phyloP scores from a whole-genome alignment of 1,140 invertebrate species.

The Parapsyche elsis region DNA sequence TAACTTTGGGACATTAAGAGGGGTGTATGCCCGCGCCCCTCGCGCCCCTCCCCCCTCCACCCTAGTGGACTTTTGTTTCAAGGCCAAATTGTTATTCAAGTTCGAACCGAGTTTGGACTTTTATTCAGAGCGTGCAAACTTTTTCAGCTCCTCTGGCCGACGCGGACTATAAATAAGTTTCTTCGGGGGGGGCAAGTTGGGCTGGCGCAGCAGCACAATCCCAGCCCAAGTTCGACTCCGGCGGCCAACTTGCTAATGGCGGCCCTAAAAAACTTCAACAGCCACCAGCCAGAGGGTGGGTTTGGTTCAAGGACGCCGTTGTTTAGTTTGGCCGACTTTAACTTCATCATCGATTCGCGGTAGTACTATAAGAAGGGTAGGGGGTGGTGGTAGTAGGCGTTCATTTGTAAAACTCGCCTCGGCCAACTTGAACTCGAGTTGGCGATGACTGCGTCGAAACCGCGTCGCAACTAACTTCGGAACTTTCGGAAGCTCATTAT shows the following conservation, averaged over 20 bases:
- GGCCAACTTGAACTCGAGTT: neutral
- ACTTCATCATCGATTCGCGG: conserved; percentile 53
- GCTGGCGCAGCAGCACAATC: conserved; percentile 49
- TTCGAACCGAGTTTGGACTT: conserved; percentile 55
- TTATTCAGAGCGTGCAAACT: conserved; percentile 52
- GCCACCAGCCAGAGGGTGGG: neutral
- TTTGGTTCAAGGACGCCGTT: conserved; percentile 50
- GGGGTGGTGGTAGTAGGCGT: neutral
- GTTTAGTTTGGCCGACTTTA: conserved; percentile 54
- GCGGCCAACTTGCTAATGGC: conserved; percentile 55
- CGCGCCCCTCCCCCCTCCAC: neutral
- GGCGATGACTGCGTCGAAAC: conserved; percentile 19
- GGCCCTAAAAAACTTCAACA: conserved; percentile 51
- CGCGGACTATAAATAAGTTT: conserved; percentile 56
- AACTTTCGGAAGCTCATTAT: no score
- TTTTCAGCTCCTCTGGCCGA: conserved; percentile 48
- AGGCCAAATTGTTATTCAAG: conserved; percentile 57
- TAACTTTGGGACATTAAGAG: conserved; percentile 55
- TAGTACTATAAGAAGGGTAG: neutral
- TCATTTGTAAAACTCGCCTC: conserved; percentile 28
- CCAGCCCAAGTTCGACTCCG: conserved; percentile 41
- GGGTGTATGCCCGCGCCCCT: conserved; percentile 2
- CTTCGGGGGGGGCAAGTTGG: conserved; percentile 32
- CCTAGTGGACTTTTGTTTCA: conserved; percentile 55
- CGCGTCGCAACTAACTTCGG: conserved; percentile 3